These are phyloP conservation scores for Microtus oregoni DNA, from an alignment of 2,113 vertebrate species.

Conservation along the genomic window DNA sequence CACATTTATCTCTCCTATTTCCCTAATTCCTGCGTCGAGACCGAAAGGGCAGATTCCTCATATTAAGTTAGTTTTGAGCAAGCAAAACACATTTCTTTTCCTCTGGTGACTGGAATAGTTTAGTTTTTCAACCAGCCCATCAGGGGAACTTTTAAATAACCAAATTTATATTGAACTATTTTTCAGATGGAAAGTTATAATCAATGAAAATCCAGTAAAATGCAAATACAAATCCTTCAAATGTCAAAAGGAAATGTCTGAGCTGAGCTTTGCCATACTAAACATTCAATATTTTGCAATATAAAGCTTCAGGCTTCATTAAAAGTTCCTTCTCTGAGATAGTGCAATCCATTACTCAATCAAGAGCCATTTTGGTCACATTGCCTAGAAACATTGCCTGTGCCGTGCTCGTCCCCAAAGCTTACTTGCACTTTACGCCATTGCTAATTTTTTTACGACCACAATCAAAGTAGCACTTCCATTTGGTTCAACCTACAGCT, in stretches of 20 bases:
- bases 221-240: conserved; percentile 62
- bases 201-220: conserved; percentile 77
- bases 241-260: conserved; percentile 68
- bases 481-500: neutral
- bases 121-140: conserved; percentile 59
- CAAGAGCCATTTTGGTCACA: neutral
- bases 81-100: conserved; percentile 67
- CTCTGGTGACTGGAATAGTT: conserved; percentile 63
- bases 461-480: neutral
- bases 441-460: neutral
- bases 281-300: conserved; percentile 12
- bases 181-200: conserved; percentile 72
- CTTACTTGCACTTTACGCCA: neutral
- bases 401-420: neutral
- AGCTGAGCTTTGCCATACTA: conserved; percentile 35
- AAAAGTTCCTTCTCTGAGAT: conserved; percentile 41
- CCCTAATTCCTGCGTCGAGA: conserved; percentile 63
- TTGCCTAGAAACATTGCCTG: conserved; percentile 18
- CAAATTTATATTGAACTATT: conserved; percentile 78
- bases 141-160: conserved; percentile 78
- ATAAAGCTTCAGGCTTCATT: conserved; percentile 20
- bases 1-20: conserved; percentile 49
- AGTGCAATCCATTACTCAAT: conserved; percentile 38
- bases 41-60: conserved; percentile 53
- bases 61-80: conserved; percentile 74